Evolutionary conservation across 2,113 vertebrate genomes (phyloP).

Genomic region (Scartelaos histophorus): DNA sequence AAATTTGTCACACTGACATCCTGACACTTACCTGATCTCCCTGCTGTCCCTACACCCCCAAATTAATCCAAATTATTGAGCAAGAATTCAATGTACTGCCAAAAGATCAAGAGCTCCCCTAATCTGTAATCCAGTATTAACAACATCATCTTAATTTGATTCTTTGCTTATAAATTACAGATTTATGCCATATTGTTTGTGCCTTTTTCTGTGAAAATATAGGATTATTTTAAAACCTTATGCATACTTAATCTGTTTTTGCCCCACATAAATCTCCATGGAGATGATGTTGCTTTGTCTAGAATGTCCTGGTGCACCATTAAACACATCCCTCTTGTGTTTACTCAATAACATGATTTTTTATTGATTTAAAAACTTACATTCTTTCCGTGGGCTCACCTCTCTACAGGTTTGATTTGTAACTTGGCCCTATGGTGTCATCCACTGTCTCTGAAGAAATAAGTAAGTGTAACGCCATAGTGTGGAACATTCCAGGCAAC

Average conservation of each 20-base stretch:
- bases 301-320: too few species aligned
- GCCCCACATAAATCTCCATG: neutral
- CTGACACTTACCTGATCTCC: slow-evolving; percentile 20
- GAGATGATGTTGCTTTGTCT: too few species aligned
- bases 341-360: too few species aligned
- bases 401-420: too few species aligned
- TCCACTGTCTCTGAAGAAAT: too few species aligned
- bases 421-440: too few species aligned
- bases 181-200: slow-evolving; percentile 1
- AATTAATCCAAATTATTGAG: slow-evolving; percentile 43
- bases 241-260: slow-evolving; percentile 11
- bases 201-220: slow-evolving; percentile 22
- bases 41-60: slow-evolving; percentile 31
- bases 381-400: too few species aligned
- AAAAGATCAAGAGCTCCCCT: slow-evolving; percentile 47
- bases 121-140: slow-evolving; percentile 58
- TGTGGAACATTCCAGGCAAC: too few species aligned
- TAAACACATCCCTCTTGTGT: too few species aligned
- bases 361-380: too few species aligned
- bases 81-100: neutral
- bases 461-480: too few species aligned
- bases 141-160: slow-evolving; percentile 47
- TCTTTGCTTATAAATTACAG: slow-evolving; percentile 26
- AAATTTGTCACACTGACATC: slow-evolving; percentile 9
- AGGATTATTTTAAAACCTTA: slow-evolving; percentile 13